Conservation (phyloP, 2,113 vertebrate species). For the Notarius quadriscutis region DNA sequence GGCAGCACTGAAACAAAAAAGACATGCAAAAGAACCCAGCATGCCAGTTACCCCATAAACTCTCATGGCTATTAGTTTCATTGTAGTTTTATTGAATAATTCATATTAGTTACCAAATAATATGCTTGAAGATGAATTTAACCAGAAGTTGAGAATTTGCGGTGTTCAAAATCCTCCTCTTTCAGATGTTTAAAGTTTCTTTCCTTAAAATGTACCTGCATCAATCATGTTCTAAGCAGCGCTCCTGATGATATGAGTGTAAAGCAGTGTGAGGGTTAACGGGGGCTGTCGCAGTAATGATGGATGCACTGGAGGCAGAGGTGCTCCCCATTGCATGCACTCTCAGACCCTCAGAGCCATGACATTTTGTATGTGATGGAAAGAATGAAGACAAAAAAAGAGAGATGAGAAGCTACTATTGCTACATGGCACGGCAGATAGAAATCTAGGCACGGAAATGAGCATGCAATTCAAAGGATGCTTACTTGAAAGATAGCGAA, state of each 20-base stretch:
- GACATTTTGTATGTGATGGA: constrained; percentile 25
- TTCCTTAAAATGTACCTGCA: constrained; percentile 62
- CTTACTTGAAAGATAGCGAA: neutral
- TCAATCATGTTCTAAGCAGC: constrained; percentile 73
- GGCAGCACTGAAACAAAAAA: constrained; percentile 1
- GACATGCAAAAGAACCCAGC: neutral
- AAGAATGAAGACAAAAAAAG: constrained; percentile 32
- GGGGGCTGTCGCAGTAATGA: constrained; percentile 65
- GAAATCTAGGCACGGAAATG: neutral
- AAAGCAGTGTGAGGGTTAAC: constrained; percentile 68
- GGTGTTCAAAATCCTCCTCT: constrained; percentile 60
- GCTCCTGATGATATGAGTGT: constrained; percentile 73
- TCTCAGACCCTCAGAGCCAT: constrained; percentile 59
- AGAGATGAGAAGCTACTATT: neutral
- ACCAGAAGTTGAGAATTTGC: constrained; percentile 58
- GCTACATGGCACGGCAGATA: neutral
- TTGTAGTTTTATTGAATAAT: constrained; percentile 56
- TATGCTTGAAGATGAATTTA: constrained; percentile 34
- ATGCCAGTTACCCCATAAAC: neutral
- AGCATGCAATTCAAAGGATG: no score
- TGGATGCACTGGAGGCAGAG: constrained; percentile 65
- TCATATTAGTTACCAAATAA: neutral
- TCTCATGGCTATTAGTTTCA: constrained; percentile 15
- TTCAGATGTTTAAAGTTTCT: constrained; percentile 52
- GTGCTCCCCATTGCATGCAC: constrained; percentile 63